These are phyloP conservation scores for Acipenser transmontanus DNA, from an alignment of 2,797 vertebrate species.

Conservation along the genomic window DNA sequence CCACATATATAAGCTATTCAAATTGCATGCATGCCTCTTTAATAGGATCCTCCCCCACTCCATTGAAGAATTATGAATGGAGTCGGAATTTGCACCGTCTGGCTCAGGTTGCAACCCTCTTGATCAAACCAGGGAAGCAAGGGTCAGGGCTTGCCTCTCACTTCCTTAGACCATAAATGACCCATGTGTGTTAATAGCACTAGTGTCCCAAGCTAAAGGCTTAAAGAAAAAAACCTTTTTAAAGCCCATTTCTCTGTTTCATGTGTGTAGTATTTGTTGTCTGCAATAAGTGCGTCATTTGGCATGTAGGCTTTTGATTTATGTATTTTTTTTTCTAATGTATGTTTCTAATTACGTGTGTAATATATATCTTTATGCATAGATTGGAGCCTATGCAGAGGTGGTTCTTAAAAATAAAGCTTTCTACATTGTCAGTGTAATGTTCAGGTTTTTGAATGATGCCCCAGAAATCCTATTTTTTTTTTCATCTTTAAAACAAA, in stretches of 20 bases:
- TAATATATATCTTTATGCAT: not conserved
- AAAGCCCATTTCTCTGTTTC: not conserved
- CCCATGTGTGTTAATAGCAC: conserved; percentile 2
- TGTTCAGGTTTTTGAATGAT: not conserved
- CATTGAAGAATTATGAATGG: conserved; percentile 49
- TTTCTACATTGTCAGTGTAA: not conserved
- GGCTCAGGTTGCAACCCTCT: conserved; percentile 52
- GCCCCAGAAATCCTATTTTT: not conserved
- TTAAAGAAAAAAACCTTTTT: not conserved
- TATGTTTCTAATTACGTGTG: not conserved
- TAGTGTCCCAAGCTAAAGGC: not conserved
- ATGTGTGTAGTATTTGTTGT: not conserved
- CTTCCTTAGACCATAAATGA: conserved; percentile 44
- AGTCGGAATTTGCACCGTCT: conserved; percentile 49
- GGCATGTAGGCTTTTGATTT: not conserved
- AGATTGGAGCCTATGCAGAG: conserved; percentile 19
- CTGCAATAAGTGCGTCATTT: not conserved
- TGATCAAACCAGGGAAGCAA: conserved; percentile 39
- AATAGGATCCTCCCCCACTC: conserved; percentile 36
- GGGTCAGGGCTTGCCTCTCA: conserved; percentile 48
- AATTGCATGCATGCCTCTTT: conserved; percentile 35
- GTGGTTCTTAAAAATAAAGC: conserved; percentile 31
- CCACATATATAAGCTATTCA: conserved; percentile 18
- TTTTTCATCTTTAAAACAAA: not conserved
- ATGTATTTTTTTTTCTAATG: not conserved